A percentile compares a stretch with the other conserved stretches of the same genome.
Evolutionary conservation across 2,797 vertebrate species (phyloP).

Genomic region (Linurgus olivaceus): DNA sequence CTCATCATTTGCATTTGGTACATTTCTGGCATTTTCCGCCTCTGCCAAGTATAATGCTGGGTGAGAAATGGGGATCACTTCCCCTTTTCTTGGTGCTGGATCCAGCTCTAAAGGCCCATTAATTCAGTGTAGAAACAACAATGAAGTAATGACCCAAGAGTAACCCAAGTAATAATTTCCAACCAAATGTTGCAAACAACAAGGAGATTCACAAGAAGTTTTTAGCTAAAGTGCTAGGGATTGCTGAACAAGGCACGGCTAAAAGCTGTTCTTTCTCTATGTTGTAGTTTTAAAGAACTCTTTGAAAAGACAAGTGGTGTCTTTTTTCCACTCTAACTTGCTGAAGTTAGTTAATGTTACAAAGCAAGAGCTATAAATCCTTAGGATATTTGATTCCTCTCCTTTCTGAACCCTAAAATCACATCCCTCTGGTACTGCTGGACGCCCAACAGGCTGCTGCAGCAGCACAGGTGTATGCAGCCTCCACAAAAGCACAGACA

Average conservation of each 20-base stretch:
- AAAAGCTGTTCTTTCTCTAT: background rate
- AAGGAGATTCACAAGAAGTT: background rate
- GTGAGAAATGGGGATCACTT: background rate
- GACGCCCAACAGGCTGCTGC: background rate
- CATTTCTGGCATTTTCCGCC: background rate
- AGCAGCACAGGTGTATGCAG: fast-evolving
- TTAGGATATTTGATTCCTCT: background rate
- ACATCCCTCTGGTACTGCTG: background rate
- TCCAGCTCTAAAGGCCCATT: background rate
- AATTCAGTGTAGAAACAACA: background rate
- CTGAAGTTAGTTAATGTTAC: background rate
- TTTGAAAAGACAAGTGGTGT: fast-evolving
- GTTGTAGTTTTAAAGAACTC: background rate
- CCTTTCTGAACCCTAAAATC: background rate
- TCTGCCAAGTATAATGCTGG: background rate
- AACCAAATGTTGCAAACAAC: background rate
- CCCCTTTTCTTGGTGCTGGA: background rate
- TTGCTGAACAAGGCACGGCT: background rate
- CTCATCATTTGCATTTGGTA: fast-evolving
- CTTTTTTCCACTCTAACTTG: background rate
- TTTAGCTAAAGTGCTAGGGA: background rate
- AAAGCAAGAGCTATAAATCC: background rate
- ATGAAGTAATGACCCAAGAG: background rate
- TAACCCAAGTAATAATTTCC: background rate
- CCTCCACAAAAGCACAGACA: background rate